Percentiles rank a stretch among this genome's conserved stretches.
Conservation (phyloP, 2,113 vertebrate genomes). For the Apteryx mantelli region DNA sequence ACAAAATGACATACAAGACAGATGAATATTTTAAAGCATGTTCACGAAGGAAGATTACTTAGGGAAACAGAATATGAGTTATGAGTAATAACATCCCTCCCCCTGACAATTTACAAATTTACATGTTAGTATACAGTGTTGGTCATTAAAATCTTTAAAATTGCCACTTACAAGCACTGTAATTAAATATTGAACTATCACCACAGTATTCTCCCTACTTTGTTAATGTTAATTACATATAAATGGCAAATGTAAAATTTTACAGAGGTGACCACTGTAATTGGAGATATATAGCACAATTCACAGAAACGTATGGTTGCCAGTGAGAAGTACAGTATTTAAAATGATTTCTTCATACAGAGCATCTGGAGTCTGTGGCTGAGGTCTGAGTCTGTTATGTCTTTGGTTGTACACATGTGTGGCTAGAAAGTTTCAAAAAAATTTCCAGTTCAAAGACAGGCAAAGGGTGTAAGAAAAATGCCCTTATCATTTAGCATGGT, state of each 20-base stretch:
- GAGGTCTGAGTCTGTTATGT: neutral
- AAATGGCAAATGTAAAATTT: neutral
- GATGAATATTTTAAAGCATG: conserved; percentile 44
- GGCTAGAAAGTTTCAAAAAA: neutral
- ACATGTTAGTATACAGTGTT: neutral
- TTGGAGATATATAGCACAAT: neutral
- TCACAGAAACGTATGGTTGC: neutral
- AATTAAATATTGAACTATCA: conserved; percentile 22
- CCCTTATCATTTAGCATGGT: neutral
- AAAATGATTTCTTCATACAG: neutral
- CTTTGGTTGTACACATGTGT: neutral
- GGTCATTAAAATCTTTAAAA: conserved; percentile 36
- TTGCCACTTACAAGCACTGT: neutral
- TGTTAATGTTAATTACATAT: conserved; percentile 16
- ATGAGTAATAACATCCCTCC: conserved; percentile 15
- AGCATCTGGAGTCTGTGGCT: neutral
- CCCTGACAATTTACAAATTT: conserved; percentile 28
- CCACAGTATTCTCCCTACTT: neutral
- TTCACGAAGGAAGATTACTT: conserved; percentile 43
- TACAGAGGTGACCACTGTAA: neutral
- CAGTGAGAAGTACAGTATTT: neutral
- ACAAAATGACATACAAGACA: conserved; percentile 58
- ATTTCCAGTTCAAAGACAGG: neutral
- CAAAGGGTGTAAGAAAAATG: neutral
- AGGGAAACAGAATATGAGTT: conserved; percentile 38